These are phyloP conservation scores for Acanthosoma haemorrhoidale DNA, from an alignment of 2,888 invertebrate species.

Conservation along the genomic window DNA sequence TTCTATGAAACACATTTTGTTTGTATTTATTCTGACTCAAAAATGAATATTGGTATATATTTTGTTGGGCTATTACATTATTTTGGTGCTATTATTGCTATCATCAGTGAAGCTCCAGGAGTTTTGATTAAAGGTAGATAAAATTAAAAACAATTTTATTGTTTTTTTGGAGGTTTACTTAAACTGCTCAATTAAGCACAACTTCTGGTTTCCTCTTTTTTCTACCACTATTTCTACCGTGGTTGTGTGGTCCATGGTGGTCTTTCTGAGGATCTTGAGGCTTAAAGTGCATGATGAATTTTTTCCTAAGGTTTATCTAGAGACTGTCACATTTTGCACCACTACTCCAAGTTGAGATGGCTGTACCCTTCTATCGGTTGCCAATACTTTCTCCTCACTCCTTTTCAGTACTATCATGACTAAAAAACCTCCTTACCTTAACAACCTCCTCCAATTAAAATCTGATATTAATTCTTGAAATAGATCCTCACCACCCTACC, in stretches of 20 bases:
- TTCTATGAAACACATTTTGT: slow-evolving; percentile 75
- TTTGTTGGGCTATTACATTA: slow-evolving; percentile 72
- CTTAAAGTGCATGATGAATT: background rate
- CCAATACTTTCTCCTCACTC: too few species aligned
- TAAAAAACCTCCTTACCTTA: too few species aligned
- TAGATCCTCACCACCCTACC: too few species aligned
- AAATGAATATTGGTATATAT: slow-evolving; percentile 76
- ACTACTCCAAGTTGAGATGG: too few species aligned
- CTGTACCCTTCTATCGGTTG: too few species aligned
- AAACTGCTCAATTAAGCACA: too few species aligned
- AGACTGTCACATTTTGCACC: too few species aligned
- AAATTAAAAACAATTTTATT: background rate
- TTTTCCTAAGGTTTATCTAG: background rate
- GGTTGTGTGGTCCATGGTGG: background rate
- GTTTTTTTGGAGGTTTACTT: too few species aligned
- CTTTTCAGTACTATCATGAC: too few species aligned
- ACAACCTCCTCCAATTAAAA: too few species aligned
- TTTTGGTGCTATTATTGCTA: slow-evolving; percentile 59
- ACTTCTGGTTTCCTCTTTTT: background rate
- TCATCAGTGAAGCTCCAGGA: slow-evolving; percentile 64
- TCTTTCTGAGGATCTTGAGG: background rate
- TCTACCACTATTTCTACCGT: background rate
- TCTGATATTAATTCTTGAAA: too few species aligned
- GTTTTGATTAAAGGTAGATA: slow-evolving; percentile 47
- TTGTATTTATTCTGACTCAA: slow-evolving; percentile 72